Evolutionary conservation across 2,113 vertebrate genomes (phyloP), one percentile per base, ranked within the genome.

Genomic region (Pterocles orientalis): DNA sequence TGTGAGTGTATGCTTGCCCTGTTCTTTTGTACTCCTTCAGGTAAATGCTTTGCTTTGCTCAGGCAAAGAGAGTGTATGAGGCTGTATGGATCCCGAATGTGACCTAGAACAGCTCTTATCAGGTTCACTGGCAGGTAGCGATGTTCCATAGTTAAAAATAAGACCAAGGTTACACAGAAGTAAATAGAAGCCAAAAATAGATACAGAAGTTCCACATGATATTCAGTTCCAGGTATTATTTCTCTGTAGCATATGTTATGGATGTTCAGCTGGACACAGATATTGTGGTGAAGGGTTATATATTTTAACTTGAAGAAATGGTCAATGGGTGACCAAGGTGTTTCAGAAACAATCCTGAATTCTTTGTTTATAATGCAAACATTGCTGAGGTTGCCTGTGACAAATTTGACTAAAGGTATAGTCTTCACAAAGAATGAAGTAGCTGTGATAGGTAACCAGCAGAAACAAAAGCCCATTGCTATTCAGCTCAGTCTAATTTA

Each of bases 121-220:
- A 77, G 50, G 25, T 65, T 88, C 83, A 76, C 21, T 61, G 77
- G 34, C 45, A 82, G 76, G 69, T 60, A 76, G 29, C 10, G 1
- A 41, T 53, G 33, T 76, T 75, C 65, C 69, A 51, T 36, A 41
- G 39, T 24, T 76, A 71, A 79, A 92, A 92, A 94, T 18, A 92
- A n/a, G 31, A 71, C 45, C 78, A 92, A 91, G 61, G 61, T 76
- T 91, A 92, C 73, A 87, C 4, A 7, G 5, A 92, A 89, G 58
- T 57, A 93, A 92, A 82, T 43, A 92, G 28, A 89, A 79, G 18
- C 26, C 83, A 91, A 85, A 89, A 94, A 69, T 9, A 95, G 28
- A n/a, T 53, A 17, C 1, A 18, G 45, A 88, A 87, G n/a, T 84
- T 88, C 47, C 51, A 34, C 4, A 1, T 58, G 60, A 58, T 66